Evolutionary conservation across 2,888 invertebrate species (phyloP).

Genomic region (Himalopsyche kuldschensis): DNA sequence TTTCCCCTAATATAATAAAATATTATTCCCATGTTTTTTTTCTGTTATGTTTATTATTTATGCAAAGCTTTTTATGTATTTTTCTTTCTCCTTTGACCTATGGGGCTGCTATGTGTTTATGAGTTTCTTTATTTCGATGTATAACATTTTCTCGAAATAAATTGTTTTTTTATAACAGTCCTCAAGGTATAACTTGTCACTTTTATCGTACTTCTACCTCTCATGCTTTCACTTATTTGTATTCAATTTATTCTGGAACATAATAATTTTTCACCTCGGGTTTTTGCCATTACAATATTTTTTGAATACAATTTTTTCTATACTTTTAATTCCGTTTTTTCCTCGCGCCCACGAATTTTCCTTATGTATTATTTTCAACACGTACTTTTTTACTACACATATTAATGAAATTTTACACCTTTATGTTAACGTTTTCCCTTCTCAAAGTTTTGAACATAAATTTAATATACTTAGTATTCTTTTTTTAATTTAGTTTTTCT

Average conservation of each 20-base stretch:
- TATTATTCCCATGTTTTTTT: conserved; percentile 28
- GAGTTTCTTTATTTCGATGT: neutral
- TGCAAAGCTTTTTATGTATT: conserved; percentile 18
- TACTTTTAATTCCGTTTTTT: too few species aligned
- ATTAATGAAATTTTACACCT: neutral
- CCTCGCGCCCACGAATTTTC: too few species aligned
- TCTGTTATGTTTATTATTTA: conserved; percentile 20
- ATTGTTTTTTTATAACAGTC: neutral
- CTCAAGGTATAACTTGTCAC: conserved; percentile 1
- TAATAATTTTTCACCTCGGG: neutral
- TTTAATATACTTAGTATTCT: neutral
- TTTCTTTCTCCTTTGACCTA: neutral
- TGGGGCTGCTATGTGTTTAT: neutral
- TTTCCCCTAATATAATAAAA: conserved; percentile 27
- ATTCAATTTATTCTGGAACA: neutral
- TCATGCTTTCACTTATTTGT: neutral
- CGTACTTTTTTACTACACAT: neutral
- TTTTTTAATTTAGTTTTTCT: too few species aligned
- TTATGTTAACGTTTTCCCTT: neutral
- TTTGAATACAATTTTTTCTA: too few species aligned
- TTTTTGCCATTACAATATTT: too few species aligned
- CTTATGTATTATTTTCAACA: too few species aligned
- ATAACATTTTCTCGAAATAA: neutral
- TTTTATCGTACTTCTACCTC: neutral
- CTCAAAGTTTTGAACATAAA: neutral